Conservation (phyloP, 2,113 vertebrate species). For the Passer domesticus region DNA sequence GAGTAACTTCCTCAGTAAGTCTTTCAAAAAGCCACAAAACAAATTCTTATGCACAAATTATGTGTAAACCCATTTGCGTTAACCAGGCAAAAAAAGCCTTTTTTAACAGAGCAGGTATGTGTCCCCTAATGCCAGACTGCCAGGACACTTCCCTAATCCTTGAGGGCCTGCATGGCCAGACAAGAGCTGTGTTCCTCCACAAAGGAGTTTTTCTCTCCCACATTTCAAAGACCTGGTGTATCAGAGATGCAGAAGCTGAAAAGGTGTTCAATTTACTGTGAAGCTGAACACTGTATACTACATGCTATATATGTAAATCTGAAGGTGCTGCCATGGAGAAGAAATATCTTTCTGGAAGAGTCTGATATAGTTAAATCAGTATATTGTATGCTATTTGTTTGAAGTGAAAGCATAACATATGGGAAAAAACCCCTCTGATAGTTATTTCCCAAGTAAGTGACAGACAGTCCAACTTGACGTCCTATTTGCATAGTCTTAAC, state of each 20-base stretch:
- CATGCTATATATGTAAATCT: not conserved
- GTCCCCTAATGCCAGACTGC: not conserved
- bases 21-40: not conserved
- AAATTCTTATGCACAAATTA: not conserved
- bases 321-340: not conserved
- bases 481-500: not conserved
- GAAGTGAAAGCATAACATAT: not conserved
- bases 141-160: not conserved
- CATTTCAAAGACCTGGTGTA: not conserved
- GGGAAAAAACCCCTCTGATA: not conserved
- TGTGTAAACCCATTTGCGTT: not conserved
- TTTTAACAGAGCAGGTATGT: not conserved
- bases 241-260: not conserved
- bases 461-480: not conserved
- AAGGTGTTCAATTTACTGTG: not conserved
- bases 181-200: not conserved
- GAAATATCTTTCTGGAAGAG: not conserved
- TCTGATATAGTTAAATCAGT: not conserved
- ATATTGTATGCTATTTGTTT: not conserved
- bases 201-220: not conserved
- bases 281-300: not conserved
- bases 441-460: not conserved
- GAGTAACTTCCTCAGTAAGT: not conserved
- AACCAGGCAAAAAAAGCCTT: not conserved
- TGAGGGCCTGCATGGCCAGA: not conserved